phyloP scores from a whole-genome alignment of 2,888 invertebrate genomes.

The Caprella mutica region DNA sequence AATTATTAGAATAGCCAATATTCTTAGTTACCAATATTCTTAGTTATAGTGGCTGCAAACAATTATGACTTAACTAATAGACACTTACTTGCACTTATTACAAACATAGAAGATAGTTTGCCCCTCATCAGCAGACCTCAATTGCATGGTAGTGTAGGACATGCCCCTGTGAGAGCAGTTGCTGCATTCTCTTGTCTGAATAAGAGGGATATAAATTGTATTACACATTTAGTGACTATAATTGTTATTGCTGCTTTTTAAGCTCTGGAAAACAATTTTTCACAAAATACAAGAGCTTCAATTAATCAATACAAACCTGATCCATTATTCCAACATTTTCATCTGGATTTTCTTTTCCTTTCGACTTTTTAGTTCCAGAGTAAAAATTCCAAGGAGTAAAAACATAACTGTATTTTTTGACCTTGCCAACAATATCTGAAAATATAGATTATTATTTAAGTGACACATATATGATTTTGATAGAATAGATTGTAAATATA shows the following conservation, averaged over 20 bases:
- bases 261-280: background rate
- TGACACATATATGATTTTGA: no score
- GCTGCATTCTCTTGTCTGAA: slow-evolving; percentile 46
- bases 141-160: slow-evolving; percentile 88
- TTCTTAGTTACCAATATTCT: no score
- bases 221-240: no score
- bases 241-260: background rate
- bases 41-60: no score
- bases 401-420: background rate
- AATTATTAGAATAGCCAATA: no score
- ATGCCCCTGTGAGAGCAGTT: slow-evolving; percentile 82
- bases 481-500: no score
- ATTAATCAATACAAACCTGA: background rate
- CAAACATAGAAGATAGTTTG: slow-evolving; percentile 98
- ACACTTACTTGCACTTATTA: slow-evolving; percentile 64
- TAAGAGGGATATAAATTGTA: no score
- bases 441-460: background rate
- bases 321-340: background rate
- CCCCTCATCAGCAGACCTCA: slow-evolving; percentile 96
- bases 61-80: no score
- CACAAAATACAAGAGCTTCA: background rate
- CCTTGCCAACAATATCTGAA: slow-evolving; percentile 1
- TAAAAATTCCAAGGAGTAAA: slow-evolving; percentile 3
- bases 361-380: background rate
- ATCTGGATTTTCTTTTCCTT: background rate